Base-by-base conservation (phyloP, 1,140 invertebrate genomes). In the Drosophila persimilis region DNA sequence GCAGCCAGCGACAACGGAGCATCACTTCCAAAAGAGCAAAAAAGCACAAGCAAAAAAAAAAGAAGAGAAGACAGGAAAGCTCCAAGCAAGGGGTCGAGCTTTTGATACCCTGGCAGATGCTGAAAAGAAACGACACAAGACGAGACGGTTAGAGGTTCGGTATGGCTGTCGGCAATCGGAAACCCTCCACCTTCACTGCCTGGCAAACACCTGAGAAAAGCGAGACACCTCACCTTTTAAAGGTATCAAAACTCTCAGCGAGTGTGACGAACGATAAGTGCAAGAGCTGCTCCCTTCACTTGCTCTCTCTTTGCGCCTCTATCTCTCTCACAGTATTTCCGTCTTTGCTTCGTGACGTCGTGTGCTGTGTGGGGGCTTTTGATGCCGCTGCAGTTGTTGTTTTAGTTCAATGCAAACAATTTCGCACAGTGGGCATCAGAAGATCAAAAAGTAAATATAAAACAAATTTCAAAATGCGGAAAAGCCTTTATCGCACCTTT, bases 311-410 rank as follows among this genome's bases (percentile, higher is more conserved):
- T 52, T 20, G 41, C 63, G 11, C 31, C 31, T 9, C 45, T 39
- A 29, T 43, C 24, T 61, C 59, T 24, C 59, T 53, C 15, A 0
- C 15, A 15, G 15, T 15, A 15, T 15, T 31, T 60, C 39, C 11
- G 47, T 41, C 57, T 60, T 29, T 46, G 67, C 61, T 59, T 83
- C 74, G 79, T 83, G 79, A 78, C 65, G 73, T 85, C 83, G 83
- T 85, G 81, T 86, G 81, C 74, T 85, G 81, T 80, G 81, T 86
- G 80, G 81, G 80, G 81, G 77, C 69, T 73, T 61, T 77, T 43
- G 46, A 55, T 74, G 60, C 70, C 50, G 46, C 73, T 50, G 59
- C 66, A 57, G 52, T 48, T 59, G 54, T 61, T 80, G 44, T 71
- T 70, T 39, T 59, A 63, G 54, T 51, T 41, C 65, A 69, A 69